Evolutionary conservation across 2,888 invertebrate genomes (phyloP).

Genomic region (Cerastis leucographa): DNA sequence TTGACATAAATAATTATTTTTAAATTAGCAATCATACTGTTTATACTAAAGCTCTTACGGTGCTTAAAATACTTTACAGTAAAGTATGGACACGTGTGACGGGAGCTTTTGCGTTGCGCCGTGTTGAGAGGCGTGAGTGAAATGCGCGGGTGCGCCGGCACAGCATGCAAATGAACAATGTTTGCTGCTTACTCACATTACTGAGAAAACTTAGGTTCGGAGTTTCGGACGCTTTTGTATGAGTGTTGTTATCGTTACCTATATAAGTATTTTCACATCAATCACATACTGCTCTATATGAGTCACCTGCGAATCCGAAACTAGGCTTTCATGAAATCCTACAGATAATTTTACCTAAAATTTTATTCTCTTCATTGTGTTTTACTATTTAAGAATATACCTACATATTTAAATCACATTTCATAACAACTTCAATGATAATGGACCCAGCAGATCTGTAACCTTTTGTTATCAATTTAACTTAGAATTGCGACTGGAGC

Average conservation of each 20-base stretch:
- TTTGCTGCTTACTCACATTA: conserved; percentile 63
- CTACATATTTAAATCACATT: neutral
- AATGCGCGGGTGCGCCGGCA: conserved; percentile 67
- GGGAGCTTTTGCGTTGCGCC: conserved; percentile 61
- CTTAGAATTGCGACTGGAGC: neutral
- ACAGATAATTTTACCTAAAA: neutral
- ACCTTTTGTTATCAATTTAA: conserved; percentile 3
- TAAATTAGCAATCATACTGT: conserved; percentile 14
- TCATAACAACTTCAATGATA: neutral
- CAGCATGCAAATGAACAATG: conserved; percentile 72
- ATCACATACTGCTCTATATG: neutral
- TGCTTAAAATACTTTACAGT: conserved; percentile 21
- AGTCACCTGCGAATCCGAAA: neutral
- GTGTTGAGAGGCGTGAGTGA: conserved; percentile 69
- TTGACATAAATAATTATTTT: conserved; percentile 63
- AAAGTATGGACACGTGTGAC: conserved; percentile 50
- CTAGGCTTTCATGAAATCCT: neutral
- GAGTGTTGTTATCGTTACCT: conserved; percentile 42
- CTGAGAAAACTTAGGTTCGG: conserved; percentile 55
- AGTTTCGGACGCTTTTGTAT: conserved; percentile 28
- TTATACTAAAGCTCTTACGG: conserved; percentile 1
- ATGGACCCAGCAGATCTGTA: neutral
- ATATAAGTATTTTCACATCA: conserved; percentile 18
- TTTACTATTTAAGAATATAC: neutral
- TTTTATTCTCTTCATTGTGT: neutral